These are phyloP conservation scores for Lophotis ruficrista DNA, from an alignment of 2,113 vertebrate species.

Conservation along the genomic window DNA sequence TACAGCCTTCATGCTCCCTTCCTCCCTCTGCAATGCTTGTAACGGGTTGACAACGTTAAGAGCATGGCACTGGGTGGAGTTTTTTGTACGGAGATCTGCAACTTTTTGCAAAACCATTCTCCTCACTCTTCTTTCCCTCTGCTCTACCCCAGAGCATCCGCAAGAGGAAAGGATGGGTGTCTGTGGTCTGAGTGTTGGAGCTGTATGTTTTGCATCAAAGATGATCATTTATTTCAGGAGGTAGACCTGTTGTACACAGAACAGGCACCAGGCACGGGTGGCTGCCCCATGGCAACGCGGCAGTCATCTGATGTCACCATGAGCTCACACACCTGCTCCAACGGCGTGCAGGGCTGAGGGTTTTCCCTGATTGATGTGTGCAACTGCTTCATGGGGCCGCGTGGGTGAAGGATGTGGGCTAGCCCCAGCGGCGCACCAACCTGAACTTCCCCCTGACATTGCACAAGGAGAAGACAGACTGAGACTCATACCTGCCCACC, in stretches of 20 bases:
- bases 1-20: not conserved
- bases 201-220: not conserved
- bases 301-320: not conserved
- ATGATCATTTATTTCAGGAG: not conserved
- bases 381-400: slow-evolving; percentile 31
- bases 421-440: not conserved
- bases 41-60: not conserved
- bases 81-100: not conserved
- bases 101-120: not conserved
- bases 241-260: not conserved
- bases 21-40: not conserved
- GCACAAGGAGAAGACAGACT: not conserved
- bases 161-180: not conserved
- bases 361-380: slow-evolving; percentile 74
- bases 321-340: slow-evolving; percentile 72
- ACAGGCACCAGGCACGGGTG: not conserved
- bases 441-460: slow-evolving; percentile 34
- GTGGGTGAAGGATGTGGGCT: slow-evolving; percentile 77
- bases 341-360: slow-evolving; percentile 50
- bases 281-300: not conserved
- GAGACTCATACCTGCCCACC: slow-evolving; percentile 10
- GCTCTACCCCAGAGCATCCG: not conserved
- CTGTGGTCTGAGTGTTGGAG: not conserved
- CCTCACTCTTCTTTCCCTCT: not conserved
- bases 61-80: rapidly evolving